Evolutionary conservation across 37 sponge, comb jelly and placozoan genomes (phyloP).

Genomic region (Aplysina aerophoba): DNA sequence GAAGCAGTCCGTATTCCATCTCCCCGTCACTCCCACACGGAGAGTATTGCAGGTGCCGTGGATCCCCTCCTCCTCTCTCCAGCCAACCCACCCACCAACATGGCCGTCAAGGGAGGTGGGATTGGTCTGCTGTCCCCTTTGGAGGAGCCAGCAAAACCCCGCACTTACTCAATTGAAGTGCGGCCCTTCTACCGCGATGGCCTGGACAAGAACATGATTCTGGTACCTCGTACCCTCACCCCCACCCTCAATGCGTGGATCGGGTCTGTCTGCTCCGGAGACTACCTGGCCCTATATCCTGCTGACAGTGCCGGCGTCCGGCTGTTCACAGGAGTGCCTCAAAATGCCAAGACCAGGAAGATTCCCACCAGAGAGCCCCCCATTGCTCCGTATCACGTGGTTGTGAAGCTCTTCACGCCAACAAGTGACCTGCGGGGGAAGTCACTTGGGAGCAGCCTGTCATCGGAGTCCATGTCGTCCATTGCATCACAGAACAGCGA

Average conservation of each 20-base stretch:
- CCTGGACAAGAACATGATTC: slow-evolving; percentile 23
- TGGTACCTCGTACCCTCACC: background rate
- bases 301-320: background rate
- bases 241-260: background rate
- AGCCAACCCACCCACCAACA: too few species aligned
- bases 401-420: slow-evolving; percentile 12
- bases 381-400: background rate
- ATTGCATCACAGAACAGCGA: background rate
- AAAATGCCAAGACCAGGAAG: too few species aligned
- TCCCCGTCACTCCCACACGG: too few species aligned
- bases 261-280: background rate
- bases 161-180: slow-evolving; percentile 8
- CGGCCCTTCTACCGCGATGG: slow-evolving; percentile 11
- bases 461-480: background rate
- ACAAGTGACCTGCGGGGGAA: background rate
- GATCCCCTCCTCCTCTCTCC: too few species aligned
- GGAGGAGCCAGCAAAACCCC: too few species aligned
- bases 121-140: too few species aligned
- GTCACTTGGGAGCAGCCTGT: background rate
- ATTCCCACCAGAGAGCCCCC: background rate
- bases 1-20: too few species aligned
- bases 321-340: background rate
- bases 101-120: too few species aligned
- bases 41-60: too few species aligned
- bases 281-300: slow-evolving; percentile 11